Evolutionary conservation across 2,888 invertebrate species (phyloP).

Genomic region (Drosophila nigricruria): DNA sequence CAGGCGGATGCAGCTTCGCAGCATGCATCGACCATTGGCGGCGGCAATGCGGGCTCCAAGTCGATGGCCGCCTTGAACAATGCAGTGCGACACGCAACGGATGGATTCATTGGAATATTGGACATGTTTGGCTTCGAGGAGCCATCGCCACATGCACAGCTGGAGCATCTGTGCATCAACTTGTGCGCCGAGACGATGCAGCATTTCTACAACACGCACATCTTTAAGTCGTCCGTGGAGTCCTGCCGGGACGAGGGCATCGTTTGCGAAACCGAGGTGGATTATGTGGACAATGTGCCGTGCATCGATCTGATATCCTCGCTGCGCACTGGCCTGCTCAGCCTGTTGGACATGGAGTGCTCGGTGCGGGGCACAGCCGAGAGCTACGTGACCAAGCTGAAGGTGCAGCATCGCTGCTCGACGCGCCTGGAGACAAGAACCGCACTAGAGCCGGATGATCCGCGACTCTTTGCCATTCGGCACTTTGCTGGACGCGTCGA

Average conservation of each 20-base stretch:
- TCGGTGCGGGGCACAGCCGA: slow-evolving; percentile 93
- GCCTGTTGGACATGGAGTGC: slow-evolving; percentile 96
- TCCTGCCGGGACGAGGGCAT: slow-evolving; percentile 97
- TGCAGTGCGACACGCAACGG: slow-evolving; percentile 96
- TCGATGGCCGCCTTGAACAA: slow-evolving; percentile 97
- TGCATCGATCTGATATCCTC: slow-evolving; percentile 98
- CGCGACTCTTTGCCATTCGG: slow-evolving; percentile 94
- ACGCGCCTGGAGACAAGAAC: slow-evolving; percentile 90
- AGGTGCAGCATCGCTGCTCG: slow-evolving; percentile 93
- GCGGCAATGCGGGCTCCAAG: slow-evolving; percentile 91
- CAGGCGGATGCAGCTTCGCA: slow-evolving; percentile 94
- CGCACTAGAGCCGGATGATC: slow-evolving; percentile 91
- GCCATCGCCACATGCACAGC: slow-evolving; percentile 92
- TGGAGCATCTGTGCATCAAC: slow-evolving; percentile 97
- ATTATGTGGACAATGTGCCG: slow-evolving; percentile 97
- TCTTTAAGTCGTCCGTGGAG: slow-evolving; percentile 97
- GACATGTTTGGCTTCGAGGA: slow-evolving; percentile 99
- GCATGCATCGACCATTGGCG: slow-evolving; percentile 92
- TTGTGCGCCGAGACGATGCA: slow-evolving; percentile 98
- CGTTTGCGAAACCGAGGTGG: slow-evolving; percentile 94
- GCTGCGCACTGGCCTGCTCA: slow-evolving; percentile 94
- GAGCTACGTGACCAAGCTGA: slow-evolving; percentile 92
- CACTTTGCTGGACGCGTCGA: slow-evolving; percentile 95
- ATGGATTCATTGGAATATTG: slow-evolving; percentile 97
- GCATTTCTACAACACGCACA: slow-evolving; percentile 98